Conservation (phyloP, 2,113 vertebrate species). For the Takifugu flavidus region DNA sequence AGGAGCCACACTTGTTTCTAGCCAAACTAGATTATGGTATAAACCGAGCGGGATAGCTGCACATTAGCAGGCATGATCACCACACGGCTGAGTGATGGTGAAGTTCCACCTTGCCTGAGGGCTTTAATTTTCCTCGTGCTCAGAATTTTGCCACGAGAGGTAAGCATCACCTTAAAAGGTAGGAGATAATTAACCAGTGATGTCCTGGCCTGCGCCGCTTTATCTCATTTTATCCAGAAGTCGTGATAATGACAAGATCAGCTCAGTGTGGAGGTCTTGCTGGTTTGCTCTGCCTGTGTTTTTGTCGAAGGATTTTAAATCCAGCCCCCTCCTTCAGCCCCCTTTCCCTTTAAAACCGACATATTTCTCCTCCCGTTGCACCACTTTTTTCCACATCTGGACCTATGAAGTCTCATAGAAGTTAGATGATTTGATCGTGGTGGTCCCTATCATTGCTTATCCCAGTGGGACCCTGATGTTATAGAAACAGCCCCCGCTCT, state of each 20-base stretch:
- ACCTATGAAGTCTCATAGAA: slow-evolving; percentile 51
- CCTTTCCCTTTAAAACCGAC: background rate
- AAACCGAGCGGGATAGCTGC: slow-evolving; percentile 21
- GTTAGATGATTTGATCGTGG: slow-evolving; percentile 64
- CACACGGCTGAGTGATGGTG: slow-evolving; percentile 6
- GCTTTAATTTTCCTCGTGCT: slow-evolving; percentile 25
- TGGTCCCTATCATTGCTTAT: slow-evolving; percentile 47
- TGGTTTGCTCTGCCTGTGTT: slow-evolving; percentile 17
- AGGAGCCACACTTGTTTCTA: background rate
- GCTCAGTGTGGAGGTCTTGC: slow-evolving; percentile 31
- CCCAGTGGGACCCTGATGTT: slow-evolving; percentile 41
- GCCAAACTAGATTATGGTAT: slow-evolving; percentile 22
- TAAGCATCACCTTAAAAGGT: slow-evolving; percentile 45
- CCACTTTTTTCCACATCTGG: slow-evolving; percentile 6
- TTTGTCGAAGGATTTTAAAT: slow-evolving; percentile 9
- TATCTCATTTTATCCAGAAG: slow-evolving; percentile 46
- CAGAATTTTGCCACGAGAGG: slow-evolving; percentile 20
- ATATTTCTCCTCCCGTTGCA: slow-evolving; percentile 6
- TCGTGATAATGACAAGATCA: slow-evolving; percentile 54
- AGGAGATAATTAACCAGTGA: slow-evolving; percentile 47
- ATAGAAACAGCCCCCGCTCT: slow-evolving; percentile 35
- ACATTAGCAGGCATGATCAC: slow-evolving; percentile 29
- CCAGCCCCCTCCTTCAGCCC: background rate
- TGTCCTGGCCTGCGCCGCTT: slow-evolving; percentile 7
- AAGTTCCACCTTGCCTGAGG: slow-evolving; percentile 6